Percentiles rank a stretch among this genome's conserved stretches.
These are phyloP conservation scores for Cephalopachus bancanus DNA, from an alignment of 2,797 vertebrate genomes.

Conservation along the genomic window DNA sequence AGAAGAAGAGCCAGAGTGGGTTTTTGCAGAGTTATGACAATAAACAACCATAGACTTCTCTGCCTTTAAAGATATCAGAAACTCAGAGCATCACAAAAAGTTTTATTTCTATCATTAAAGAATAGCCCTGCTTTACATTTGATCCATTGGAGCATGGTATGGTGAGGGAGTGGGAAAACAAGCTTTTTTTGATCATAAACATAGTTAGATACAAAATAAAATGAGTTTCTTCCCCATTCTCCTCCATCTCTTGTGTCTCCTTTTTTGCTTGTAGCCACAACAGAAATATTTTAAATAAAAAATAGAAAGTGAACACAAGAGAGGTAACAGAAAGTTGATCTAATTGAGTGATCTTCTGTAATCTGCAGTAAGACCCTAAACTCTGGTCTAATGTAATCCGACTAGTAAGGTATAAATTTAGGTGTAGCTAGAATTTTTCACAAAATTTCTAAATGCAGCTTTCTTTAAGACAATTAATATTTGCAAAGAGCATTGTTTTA, in stretches of 20 bases:
- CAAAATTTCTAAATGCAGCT: background rate
- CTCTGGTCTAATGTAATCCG: background rate
- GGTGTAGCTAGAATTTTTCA: background rate
- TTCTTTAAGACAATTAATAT: conserved; percentile 17
- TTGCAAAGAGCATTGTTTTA: conserved; percentile 13
- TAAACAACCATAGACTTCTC: background rate
- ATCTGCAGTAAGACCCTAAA: background rate
- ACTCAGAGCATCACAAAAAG: background rate
- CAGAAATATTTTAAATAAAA: conserved; percentile 41
- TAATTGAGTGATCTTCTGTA: background rate
- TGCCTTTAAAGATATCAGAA: background rate
- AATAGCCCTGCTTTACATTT: no score
- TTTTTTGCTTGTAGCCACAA: background rate
- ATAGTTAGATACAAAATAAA: background rate
- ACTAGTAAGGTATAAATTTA: background rate
- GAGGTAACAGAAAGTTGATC: background rate
- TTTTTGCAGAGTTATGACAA: background rate
- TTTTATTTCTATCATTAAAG: no score
- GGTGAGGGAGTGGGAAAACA: background rate
- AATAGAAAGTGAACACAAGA: background rate
- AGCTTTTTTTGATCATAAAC: background rate
- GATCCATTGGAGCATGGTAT: no score
- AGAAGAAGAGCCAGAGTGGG: background rate
- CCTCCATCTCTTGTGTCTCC: background rate
- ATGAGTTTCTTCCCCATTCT: background rate